Evolutionary conservation across 2,113 vertebrate species (phyloP), one percentile per base, ranked within the genome.

Genomic region (Muscicapa adusta): DNA sequence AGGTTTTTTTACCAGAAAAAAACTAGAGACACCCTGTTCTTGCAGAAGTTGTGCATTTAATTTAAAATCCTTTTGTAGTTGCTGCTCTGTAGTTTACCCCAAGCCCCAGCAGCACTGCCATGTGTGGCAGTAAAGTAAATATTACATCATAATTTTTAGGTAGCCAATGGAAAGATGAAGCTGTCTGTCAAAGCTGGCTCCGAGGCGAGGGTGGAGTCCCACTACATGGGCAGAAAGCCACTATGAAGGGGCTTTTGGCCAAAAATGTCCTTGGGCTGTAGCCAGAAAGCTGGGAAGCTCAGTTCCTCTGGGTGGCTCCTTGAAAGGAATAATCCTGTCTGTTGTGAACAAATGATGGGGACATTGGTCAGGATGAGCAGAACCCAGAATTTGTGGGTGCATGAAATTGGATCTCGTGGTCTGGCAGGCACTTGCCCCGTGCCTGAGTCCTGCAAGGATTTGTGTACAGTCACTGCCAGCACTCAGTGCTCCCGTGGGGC

Each of bases 401-500:
- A 6, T 62, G 51, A 36, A 67, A 43, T 25, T 34, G 26, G 31
- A 38, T 79, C 33, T 65, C 1, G 0, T 0, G 0, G n/a, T 45
- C 28, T 57, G 29, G 43, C 7, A 4, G 36, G 22, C 2, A 1
- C 5, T 6, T 61, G 36, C 47, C 36, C 0, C 1, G 20, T 29
- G 53, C 23, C 17, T 17, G 50, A 19, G 5, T 24, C 14, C 61
- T 40, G 57, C 45, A 50, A n/a, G 34, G 34, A 5, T 22, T 11
- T 18, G 40, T 0, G 1, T 40, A 3, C 28, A 20, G 14, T 72
- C 31, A 8, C 48, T 19, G 3, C 23, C 16, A 76, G 36, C 14
- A 1, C 31, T n/a, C 36, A 43, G 9, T 38, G 22, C 7, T 66
- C 42, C 36, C 0, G 0, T 38, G 42, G 45, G 42, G 10, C 47